Evolutionary conservation across 2,888 invertebrate species (phyloP).

Genomic region (Caenorhabditis uteleia): DNA sequence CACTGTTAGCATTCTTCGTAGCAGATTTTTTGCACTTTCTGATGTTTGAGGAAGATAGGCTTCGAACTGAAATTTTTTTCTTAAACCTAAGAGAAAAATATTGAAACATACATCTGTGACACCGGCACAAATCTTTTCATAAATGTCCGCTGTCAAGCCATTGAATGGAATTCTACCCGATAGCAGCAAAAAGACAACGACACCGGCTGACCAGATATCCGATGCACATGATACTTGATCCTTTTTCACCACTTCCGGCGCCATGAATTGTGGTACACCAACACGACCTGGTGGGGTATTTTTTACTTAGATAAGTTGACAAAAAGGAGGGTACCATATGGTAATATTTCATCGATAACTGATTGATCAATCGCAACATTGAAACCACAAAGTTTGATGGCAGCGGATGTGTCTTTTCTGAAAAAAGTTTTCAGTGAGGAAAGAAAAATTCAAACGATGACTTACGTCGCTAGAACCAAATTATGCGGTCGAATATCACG

Average conservation of each 20-base stretch:
- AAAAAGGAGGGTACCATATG: conserved; percentile 11
- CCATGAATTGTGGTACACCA: conserved; percentile 96
- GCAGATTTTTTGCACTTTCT: conserved; percentile 90
- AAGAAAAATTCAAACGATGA: neutral
- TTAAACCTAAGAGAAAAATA: neutral
- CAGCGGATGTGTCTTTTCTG: conserved; percentile 93
- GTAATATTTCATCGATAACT: conserved; percentile 20
- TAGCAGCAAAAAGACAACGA: conserved; percentile 86
- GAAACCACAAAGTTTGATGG: conserved; percentile 95
- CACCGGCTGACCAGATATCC: conserved; percentile 95
- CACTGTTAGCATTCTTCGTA: conserved; percentile 88
- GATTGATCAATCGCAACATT: conserved; percentile 92
- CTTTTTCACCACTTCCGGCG: conserved; percentile 85
- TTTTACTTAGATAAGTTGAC: neutral
- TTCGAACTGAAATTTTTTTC: conserved; percentile 21
- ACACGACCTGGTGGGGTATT: conserved; percentile 76
- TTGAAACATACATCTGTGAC: conserved; percentile 69
- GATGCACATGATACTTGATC: conserved; percentile 75
- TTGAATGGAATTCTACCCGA: conserved; percentile 93
- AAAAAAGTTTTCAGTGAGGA: conserved; percentile 4
- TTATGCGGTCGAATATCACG: conserved; percentile 96
- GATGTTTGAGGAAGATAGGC: conserved; percentile 77
- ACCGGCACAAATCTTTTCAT: conserved; percentile 80
- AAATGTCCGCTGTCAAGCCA: conserved; percentile 89
- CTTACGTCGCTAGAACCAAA: conserved; percentile 82